phyloP scores from a whole-genome alignment of 2,113 vertebrate species.

The Brienomyrus brachyistius region DNA sequence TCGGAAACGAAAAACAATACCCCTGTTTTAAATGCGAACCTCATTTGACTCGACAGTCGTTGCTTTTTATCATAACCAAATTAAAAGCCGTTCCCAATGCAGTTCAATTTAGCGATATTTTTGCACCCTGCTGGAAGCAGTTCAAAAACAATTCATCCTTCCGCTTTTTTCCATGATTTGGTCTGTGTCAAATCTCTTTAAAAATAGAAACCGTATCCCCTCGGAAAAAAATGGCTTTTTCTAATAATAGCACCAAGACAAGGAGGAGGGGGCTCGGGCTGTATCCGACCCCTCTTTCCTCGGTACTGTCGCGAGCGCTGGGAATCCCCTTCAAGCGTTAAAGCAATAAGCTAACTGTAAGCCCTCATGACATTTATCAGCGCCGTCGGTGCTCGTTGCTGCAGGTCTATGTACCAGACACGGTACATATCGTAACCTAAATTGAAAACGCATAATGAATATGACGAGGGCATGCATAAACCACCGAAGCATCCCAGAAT shows the following conservation, averaged over 20 bases:
- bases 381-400: neutral
- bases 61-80: neutral
- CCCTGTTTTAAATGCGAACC: neutral
- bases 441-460: neutral
- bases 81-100: neutral
- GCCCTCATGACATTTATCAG: neutral
- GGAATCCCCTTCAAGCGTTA: neutral
- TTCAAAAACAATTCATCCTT: neutral
- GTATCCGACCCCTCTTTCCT: neutral
- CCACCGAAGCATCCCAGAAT: neutral
- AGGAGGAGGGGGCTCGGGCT: neutral
- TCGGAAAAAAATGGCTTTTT: conserved; percentile 28
- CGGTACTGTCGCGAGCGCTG: neutral
- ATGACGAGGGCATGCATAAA: neutral
- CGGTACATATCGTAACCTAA: neutral
- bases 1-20: neutral
- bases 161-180: conserved; percentile 10
- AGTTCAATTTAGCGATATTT: neutral
- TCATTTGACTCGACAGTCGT: neutral
- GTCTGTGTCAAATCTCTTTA: conserved; percentile 22
- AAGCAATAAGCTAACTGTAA: neutral
- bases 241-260: conserved; percentile 38
- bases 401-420: neutral
- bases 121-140: neutral
- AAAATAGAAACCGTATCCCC: conserved; percentile 35